Evolutionary conservation across 2,888 invertebrate genomes (phyloP).

Genomic region (Pycnomerus fuliginosus): DNA sequence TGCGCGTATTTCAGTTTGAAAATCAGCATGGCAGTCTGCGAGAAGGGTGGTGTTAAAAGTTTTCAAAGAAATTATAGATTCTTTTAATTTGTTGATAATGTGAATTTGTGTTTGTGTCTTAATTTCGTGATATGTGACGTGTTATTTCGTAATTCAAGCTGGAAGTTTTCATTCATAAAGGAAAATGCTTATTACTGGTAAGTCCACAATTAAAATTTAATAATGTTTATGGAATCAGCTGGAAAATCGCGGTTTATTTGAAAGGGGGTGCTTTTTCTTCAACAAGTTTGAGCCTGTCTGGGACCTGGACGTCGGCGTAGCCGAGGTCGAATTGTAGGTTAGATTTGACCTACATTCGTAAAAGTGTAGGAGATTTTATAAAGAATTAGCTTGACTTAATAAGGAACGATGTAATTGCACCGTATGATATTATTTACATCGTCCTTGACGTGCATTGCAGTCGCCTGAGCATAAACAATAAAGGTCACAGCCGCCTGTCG

Average conservation of each 20-base stretch:
- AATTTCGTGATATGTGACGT: slow-evolving; percentile 16
- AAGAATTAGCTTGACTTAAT: slow-evolving; percentile 24
- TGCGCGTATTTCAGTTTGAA: slow-evolving; percentile 46
- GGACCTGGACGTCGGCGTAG: slow-evolving; percentile 3
- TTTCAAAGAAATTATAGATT: slow-evolving; percentile 35
- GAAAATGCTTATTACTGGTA: slow-evolving; percentile 25
- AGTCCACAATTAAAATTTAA: slow-evolving; percentile 23
- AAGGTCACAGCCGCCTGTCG: slow-evolving; percentile 15
- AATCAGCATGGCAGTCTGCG: slow-evolving; percentile 47
- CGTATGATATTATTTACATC: slow-evolving; percentile 5
- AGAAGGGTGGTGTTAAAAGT: slow-evolving; percentile 48
- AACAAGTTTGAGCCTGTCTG: no score
- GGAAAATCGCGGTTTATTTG: slow-evolving; percentile 13
- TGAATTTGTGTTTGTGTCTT: slow-evolving; percentile 23
- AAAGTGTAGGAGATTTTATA: slow-evolving; percentile 27
- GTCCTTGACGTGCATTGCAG: slow-evolving; percentile 8
- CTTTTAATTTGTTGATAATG: slow-evolving; percentile 23
- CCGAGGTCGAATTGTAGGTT: slow-evolving; percentile 32
- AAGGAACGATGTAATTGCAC: background rate
- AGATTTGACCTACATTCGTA: slow-evolving; percentile 39
- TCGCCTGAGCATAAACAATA: slow-evolving; percentile 16
- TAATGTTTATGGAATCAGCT: slow-evolving; percentile 26
- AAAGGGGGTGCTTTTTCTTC: slow-evolving; percentile 3
- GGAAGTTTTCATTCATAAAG: slow-evolving; percentile 7
- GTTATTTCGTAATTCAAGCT: slow-evolving; percentile 9